Evolutionary conservation across 2,797 vertebrate genomes (phyloP), one percentile per base, ranked within the genome.

Genomic region (Emys orbicularis): DNA sequence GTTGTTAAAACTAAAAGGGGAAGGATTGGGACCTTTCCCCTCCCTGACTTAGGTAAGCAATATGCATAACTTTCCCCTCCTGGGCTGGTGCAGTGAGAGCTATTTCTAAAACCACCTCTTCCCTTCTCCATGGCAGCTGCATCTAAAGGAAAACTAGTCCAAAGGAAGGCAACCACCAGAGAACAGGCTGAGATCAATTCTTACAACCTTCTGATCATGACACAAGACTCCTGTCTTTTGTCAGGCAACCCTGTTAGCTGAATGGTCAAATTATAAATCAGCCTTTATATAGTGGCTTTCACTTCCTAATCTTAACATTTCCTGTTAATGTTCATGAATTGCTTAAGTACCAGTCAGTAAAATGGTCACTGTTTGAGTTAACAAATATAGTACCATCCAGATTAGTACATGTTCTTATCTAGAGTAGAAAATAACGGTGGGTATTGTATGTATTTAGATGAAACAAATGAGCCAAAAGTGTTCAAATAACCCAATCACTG

Each of bases 291-390:
- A 34, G 37, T 0, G 0, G 61, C 86, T 94, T 96, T 97, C 65
- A 53, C 92, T 87, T 95, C 77, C 52, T 50, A 50, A 50, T 50
- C 50, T 50, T 50, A 50, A 50, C 15, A 50, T 50, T 15, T 50
- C 50, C 50, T 50, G 50, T 50, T 50, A 50, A 50, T 50, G 50
- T 50, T 50, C 50, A 50, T 50, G 50, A 50, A 50, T 13, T 50
- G 50, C 50, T 50, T 50, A 50, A 96, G 74, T 82, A 90, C 34
- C 79, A 57, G 53, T 74, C 68, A 41, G 84, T 93, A 88, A 91
- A 94, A 49, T 91, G 52, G 29, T 96, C 50, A 95, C 87, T 77
- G 90, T 88, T 15, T 84, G 92, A 87, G 81, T 93, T 95, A 74
- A 37, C 89, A 95, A 93, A 61, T 34, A 68, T 79, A 88, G 21